Conservation (phyloP, 1,140 invertebrate genomes). For the Conopomorpha cramerella region DNA sequence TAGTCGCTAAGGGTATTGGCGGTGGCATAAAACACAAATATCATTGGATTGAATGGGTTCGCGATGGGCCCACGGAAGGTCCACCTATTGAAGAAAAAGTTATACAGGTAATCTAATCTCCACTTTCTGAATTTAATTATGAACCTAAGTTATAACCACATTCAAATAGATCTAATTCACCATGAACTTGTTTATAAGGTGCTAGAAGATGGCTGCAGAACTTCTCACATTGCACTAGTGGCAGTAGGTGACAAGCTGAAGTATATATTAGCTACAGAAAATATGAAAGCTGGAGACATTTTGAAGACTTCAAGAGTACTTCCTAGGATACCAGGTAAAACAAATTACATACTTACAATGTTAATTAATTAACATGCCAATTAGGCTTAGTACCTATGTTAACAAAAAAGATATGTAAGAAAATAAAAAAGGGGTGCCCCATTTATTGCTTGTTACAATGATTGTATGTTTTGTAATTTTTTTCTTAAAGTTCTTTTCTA, state of each 20-base stretch:
- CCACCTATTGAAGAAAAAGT: conserved; percentile 73
- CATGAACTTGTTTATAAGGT: conserved; percentile 52
- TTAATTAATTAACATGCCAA: no score
- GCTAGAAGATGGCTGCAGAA: conserved; percentile 77
- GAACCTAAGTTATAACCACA: no score
- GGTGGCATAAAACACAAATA: conserved; percentile 93
- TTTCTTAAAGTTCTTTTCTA: no score
- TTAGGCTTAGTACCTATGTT: no score
- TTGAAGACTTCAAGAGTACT: conserved; percentile 84
- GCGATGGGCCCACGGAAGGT: conserved; percentile 75
- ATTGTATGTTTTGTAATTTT: no score
- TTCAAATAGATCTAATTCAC: no score
- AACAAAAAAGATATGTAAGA: no score
- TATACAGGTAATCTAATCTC: conserved; percentile 65
- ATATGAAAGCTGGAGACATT: conserved; percentile 93
- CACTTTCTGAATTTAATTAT: no score
- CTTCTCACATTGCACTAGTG: conserved; percentile 81
- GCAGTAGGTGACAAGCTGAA: conserved; percentile 76
- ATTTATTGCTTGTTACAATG: no score
- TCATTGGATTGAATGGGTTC: conserved; percentile 87
- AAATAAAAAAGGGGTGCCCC: no score
- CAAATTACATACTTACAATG: no score
- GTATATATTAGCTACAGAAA: conserved; percentile 89
- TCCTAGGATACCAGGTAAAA: conserved; percentile 82
- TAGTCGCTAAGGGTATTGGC: conserved; percentile 86